Percentiles rank a stretch among this genome's conserved stretches.
These are phyloP conservation scores for Drosophila persimilis DNA, from an alignment of 1,140 invertebrate species.

Conservation along the genomic window DNA sequence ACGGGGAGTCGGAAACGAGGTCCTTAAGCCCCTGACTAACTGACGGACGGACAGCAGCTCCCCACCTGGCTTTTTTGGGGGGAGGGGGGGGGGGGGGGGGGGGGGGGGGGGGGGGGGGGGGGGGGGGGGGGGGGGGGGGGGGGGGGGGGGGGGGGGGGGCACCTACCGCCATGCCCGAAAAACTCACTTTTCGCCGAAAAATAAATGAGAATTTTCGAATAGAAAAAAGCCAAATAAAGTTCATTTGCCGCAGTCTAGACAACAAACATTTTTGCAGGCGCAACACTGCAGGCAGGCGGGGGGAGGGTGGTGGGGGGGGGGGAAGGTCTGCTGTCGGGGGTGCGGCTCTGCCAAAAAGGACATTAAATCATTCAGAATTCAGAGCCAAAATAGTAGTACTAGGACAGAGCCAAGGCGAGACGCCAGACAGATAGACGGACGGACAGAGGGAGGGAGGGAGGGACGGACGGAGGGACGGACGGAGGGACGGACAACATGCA, in stretches of 20 bases:
- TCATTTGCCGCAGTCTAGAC: slow-evolving; percentile 79
- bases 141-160: background rate
- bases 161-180: slow-evolving; percentile 15
- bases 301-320: too few species aligned
- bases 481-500: slow-evolving; percentile 1
- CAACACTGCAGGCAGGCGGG: slow-evolving; percentile 54
- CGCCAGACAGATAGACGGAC: slow-evolving; percentile 50
- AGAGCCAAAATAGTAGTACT: slow-evolving; percentile 41
- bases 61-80: too few species aligned
- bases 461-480: too few species aligned
- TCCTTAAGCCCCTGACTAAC: slow-evolving; percentile 46
- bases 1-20: slow-evolving; percentile 47
- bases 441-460: too few species aligned
- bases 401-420: slow-evolving; percentile 54
- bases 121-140: too few species aligned
- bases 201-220: slow-evolving; percentile 45
- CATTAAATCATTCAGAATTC: slow-evolving; percentile 73
- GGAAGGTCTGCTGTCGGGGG: slow-evolving; percentile 4
- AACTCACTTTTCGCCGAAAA: slow-evolving; percentile 68
- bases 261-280: slow-evolving; percentile 47
- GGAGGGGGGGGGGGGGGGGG: too few species aligned
- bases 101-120: too few species aligned
- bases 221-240: slow-evolving; percentile 54
- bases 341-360: slow-evolving; percentile 75
- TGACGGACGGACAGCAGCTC: background rate